A percentile compares a stretch with the other conserved stretches of the same genome.
Conservation (phyloP, 2,113 vertebrate species). For the Otis tarda region DNA sequence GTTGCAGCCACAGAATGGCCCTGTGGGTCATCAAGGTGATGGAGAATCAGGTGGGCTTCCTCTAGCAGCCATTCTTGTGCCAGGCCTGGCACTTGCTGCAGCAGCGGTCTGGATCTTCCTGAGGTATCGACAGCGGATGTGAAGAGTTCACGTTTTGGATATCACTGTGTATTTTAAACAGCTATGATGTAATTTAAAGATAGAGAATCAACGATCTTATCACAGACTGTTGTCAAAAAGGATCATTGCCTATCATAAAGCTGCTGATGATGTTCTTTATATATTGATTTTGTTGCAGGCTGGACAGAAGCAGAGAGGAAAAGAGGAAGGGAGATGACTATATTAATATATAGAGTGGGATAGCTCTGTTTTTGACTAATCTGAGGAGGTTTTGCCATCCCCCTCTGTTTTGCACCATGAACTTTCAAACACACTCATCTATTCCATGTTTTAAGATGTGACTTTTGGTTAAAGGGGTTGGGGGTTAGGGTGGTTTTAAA, state of each 20-base stretch:
- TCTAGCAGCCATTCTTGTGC: conserved; percentile 70
- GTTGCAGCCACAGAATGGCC: conserved; percentile 76
- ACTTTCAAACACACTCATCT: conserved; percentile 23
- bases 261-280: conserved; percentile 54
- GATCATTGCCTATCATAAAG: conserved; percentile 58
- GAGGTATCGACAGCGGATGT: conserved; percentile 74
- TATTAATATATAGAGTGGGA: neutral
- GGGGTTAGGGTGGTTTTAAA: conserved; percentile 9
- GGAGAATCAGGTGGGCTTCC: conserved; percentile 75
- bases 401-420: conserved; percentile 22
- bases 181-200: conserved; percentile 63
- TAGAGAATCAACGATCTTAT: conserved; percentile 61
- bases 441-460: conserved; percentile 3
- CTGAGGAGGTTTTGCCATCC: neutral
- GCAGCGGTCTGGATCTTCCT: conserved; percentile 70
- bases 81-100: conserved; percentile 63
- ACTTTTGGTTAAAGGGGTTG: neutral
- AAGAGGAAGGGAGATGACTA: neutral
- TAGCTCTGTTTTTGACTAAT: conserved; percentile 9
- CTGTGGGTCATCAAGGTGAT: conserved; percentile 58
- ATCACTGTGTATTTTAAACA: conserved; percentile 23
- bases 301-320: neutral
- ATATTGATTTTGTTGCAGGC: conserved; percentile 30
- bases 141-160: conserved; percentile 46
- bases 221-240: conserved; percentile 48